Base-by-base conservation (phyloP, 2,113 vertebrate species). In the Syngnathoides biaculeatus region DNA sequence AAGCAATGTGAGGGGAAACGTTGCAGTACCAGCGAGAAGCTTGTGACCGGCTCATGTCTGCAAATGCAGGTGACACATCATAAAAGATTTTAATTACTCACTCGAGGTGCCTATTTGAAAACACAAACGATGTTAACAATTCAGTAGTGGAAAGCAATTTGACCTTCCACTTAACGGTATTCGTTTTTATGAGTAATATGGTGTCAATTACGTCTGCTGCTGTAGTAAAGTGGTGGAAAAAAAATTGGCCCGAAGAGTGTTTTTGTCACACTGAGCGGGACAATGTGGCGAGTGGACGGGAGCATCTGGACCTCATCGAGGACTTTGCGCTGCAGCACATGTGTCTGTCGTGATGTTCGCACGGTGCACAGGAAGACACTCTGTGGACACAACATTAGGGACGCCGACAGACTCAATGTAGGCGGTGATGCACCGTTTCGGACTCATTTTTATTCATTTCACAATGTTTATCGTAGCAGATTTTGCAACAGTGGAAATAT, bases 71-170 rank as follows among this genome's bases (percentile, higher is more conserved):
- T 45, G 68, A 71, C 82, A 78, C 71, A 38, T 73, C 68, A 73
- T 84, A 81, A 82, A 86, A 67, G 40, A 58, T 24, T 15, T 26
- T 61, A 80, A 68, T 27, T 74, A 47, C 67, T 73, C 11, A n/a
- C 65, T 60, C 15, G 42, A 55, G 64, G 69, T 55, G 27, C n/a
- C 52, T 52, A 45, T 65, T 80, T 73, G 57, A 52, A 56, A 17
- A 22, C 22, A 55, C 22, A 55, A 55, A 55, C 56, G 69, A 77
- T 79, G 64, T 74, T 10, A 79, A 74, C 62, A 66, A 84, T 80
- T 74, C 30, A 57, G 22, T 22, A 24, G n/a, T 62, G n/a, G 55
- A 30, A 56, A 30, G 22, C 26, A 56, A 30, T 56, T 1, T 56
- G 14, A 30, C 55, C 55, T 56, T 17, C 27, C 52, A 55, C 26